phyloP scores from a whole-genome alignment of 2,888 invertebrate species.

The Trachelus iudaicus region DNA sequence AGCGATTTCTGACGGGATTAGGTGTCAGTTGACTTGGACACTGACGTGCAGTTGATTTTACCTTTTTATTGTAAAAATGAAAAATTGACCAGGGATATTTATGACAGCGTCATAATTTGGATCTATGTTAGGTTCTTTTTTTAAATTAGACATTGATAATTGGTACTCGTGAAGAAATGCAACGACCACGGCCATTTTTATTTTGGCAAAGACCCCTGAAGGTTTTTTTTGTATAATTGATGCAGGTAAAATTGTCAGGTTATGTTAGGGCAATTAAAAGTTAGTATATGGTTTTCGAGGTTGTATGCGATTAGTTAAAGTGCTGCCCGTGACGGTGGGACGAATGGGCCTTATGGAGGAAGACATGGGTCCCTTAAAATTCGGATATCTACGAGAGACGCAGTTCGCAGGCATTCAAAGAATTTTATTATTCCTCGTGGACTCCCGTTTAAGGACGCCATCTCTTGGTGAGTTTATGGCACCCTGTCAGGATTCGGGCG shows the following conservation, averaged over 20 bases:
- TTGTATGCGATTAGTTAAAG: background rate
- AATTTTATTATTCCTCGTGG: conserved; percentile 37
- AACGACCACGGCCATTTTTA: too few species aligned
- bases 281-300: background rate
- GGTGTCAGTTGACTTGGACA: background rate
- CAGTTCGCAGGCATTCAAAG: background rate
- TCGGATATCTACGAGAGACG: background rate
- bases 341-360: background rate
- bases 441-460: conserved; percentile 43
- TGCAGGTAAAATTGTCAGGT: background rate
- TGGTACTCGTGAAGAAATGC: too few species aligned
- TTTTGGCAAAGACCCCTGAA: too few species aligned
- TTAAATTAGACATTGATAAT: too few species aligned
- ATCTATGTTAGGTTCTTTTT: too few species aligned
- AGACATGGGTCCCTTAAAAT: background rate
- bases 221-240: too few species aligned
- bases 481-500: conserved; percentile 48
- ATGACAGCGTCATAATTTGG: too few species aligned
- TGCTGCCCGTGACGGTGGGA: too few species aligned
- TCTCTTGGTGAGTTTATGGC: conserved; percentile 47
- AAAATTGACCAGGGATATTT: background rate
- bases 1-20: background rate
- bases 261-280: background rate
- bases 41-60: background rate
- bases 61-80: background rate